These are phyloP conservation scores for Cephalotes varians DNA, from an alignment of 2,888 invertebrate genomes.

Conservation along the genomic window DNA sequence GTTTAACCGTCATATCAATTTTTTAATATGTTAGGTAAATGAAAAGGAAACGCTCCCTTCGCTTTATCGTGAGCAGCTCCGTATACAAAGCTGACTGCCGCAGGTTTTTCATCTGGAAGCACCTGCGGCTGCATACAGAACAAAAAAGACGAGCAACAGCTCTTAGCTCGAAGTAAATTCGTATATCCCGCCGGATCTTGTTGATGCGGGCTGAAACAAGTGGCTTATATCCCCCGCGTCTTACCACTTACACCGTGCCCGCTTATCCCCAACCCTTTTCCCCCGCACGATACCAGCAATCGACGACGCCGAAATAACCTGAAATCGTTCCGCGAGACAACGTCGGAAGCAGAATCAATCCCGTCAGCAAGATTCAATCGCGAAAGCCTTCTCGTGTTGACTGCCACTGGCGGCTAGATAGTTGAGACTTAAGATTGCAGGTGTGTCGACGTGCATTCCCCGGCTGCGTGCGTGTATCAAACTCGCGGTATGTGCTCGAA, in stretches of 20 bases:
- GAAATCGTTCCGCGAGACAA: slow-evolving; percentile 70
- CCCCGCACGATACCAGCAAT: slow-evolving; percentile 63
- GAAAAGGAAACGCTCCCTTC: slow-evolving; percentile 22
- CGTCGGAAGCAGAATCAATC: slow-evolving; percentile 70
- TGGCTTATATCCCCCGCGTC: slow-evolving; percentile 45
- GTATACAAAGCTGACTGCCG: slow-evolving; percentile 47
- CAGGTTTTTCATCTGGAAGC: slow-evolving; percentile 51
- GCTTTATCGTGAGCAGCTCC: slow-evolving; percentile 9
- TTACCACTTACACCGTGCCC: slow-evolving; percentile 27
- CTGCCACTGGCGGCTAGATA: slow-evolving; percentile 50
- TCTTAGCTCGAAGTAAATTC: slow-evolving; percentile 72
- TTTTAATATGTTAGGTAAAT: slow-evolving; percentile 20
- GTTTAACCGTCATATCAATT: slow-evolving; percentile 27
- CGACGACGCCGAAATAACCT: slow-evolving; percentile 74
- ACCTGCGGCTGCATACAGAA: slow-evolving; percentile 44
- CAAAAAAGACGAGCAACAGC: slow-evolving; percentile 45
- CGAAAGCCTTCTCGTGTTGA: slow-evolving; percentile 53
- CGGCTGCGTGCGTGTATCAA: slow-evolving; percentile 41
- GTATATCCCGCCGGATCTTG: slow-evolving; percentile 57
- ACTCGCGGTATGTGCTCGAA: slow-evolving; percentile 28
- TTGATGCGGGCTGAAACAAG: slow-evolving; percentile 48
- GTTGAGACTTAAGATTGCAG: slow-evolving; percentile 36
- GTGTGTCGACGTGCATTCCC: slow-evolving; percentile 27
- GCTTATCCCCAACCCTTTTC: slow-evolving; percentile 21
- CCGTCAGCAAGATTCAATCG: slow-evolving; percentile 74